These are phyloP conservation scores for Neosilurus mollespiculum DNA, from an alignment of 2,797 vertebrate species.

Conservation along the genomic window DNA sequence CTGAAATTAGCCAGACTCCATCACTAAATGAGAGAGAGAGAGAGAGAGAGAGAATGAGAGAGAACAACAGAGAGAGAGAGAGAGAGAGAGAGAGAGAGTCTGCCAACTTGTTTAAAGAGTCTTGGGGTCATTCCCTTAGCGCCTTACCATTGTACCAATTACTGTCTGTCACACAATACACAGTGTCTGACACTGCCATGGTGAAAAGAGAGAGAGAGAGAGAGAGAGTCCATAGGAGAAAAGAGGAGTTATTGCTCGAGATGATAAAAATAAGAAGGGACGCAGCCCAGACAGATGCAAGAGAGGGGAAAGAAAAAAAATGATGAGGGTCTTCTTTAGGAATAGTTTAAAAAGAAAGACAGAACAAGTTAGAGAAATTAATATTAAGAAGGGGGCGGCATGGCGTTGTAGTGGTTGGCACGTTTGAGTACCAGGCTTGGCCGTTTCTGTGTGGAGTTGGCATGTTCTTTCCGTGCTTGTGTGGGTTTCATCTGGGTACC, in stretches of 20 bases:
- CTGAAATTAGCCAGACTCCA: conserved; percentile 10
- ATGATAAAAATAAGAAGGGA: not conserved
- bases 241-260: not conserved
- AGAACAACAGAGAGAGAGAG: not conserved
- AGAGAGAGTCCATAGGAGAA: not conserved
- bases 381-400: not conserved
- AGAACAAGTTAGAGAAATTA: not conserved
- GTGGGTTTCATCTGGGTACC: too few species aligned
- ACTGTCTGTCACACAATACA: conserved; percentile 55
- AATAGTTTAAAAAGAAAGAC: not conserved
- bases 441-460: too few species aligned
- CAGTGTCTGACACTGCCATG: conserved; percentile 22
- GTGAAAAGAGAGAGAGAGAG: not conserved
- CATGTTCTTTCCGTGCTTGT: too few species aligned
- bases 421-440: too few species aligned
- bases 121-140: conserved; percentile 58
- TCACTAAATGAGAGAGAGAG: not conserved
- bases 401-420: too few species aligned
- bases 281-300: not conserved
- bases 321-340: not conserved
- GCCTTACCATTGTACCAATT: conserved; percentile 65
- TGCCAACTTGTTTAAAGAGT: conserved; percentile 23
- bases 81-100: not conserved
- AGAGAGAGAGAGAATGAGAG: not conserved
- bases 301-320: not conserved